Base-by-base conservation (phyloP, 92 coral and sea anemone genomes). In the Parazoanthus darwini region DNA sequence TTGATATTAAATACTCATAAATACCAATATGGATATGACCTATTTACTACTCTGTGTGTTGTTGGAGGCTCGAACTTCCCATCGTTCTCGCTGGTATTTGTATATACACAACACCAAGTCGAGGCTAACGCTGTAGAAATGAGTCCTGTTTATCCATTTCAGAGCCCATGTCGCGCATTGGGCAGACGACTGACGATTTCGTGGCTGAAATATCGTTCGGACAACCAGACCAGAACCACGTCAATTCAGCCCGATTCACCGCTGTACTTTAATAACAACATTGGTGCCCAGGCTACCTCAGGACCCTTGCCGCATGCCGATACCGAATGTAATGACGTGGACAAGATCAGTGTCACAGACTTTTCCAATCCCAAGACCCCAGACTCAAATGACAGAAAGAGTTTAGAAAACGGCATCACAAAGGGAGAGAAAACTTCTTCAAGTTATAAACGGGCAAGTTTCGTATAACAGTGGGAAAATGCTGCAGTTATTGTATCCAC, bases 181-280 rank as follows among this genome's bases (percentile, higher is more conserved):
- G 74, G 50, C 13, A 81, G 44, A 23, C 9, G 85, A 38, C 5
- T 81, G 38, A 39, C 48, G 33, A 63, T 13, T n/a, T 81, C 85
- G 33, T 81, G 85, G 85, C 50, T 81, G 68, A 81, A 63, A 36
- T 81, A 81, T 59, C 74, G 74, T n/a, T 81, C 74, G 15, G 29
- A 38, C 46, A 58, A 63, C 11, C 67, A 1, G 16, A 11, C 85
- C 0, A 35, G 85, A 18, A 56, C 73, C 29, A 50, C 33, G 35
- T 58, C 85, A 36, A 22, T 81, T 23, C 20, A 59, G 51, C 85
- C 85, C 15, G 44, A 81, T 63, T 81, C 74, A 63, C 82, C 82
- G 23, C 38, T 50, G 36, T 35, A 51, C 66, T 25, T n/a, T 65
- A 81, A 63, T 25, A 56, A 58, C 85, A 36, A 22, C 35, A 63